Percentiles rank a stretch among this genome's conserved stretches.
These are phyloP conservation scores for Scaptomyza caliginosa DNA, from an alignment of 2,888 invertebrate genomes.

Conservation along the genomic window DNA sequence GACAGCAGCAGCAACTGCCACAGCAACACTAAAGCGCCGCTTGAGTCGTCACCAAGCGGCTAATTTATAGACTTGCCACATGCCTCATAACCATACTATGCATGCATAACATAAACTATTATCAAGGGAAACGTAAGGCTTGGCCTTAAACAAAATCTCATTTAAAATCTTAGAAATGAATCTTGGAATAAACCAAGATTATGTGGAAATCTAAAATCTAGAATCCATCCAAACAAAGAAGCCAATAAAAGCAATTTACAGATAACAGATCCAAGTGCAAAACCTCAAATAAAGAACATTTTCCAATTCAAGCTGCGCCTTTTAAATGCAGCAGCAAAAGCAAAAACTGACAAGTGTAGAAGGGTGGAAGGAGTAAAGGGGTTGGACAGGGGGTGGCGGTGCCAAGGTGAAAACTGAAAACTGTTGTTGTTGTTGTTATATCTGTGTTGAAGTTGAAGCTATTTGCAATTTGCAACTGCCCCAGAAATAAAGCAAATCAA, in stretches of 20 bases:
- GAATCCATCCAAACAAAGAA: no score
- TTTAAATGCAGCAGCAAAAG: neutral
- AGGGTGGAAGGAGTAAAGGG: no score
- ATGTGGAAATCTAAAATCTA: no score
- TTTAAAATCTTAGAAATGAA: neutral
- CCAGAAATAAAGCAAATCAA: conserved; percentile 60
- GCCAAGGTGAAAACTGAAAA: neutral
- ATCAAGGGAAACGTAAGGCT: neutral
- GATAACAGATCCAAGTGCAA: no score
- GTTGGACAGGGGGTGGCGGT: neutral
- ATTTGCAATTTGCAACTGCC: conserved; percentile 33
- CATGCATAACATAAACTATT: neutral
- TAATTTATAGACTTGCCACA: conserved; percentile 59
- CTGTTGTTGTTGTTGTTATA: conserved; percentile 3
- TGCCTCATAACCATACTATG: conserved; percentile 24
- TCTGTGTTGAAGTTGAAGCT: conserved; percentile 21
- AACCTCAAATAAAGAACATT: neutral
- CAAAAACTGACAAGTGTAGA: neutral
- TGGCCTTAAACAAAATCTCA: neutral
- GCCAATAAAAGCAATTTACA: neutral
- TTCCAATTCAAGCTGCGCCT: conserved; percentile 4
- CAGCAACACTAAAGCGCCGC: conserved; percentile 1
- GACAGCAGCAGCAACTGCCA: neutral
- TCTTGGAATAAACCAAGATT: no score
- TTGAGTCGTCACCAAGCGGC: conserved; percentile 42